Base-by-base conservation (phyloP, 2,113 vertebrate genomes). In the Passer montanus region DNA sequence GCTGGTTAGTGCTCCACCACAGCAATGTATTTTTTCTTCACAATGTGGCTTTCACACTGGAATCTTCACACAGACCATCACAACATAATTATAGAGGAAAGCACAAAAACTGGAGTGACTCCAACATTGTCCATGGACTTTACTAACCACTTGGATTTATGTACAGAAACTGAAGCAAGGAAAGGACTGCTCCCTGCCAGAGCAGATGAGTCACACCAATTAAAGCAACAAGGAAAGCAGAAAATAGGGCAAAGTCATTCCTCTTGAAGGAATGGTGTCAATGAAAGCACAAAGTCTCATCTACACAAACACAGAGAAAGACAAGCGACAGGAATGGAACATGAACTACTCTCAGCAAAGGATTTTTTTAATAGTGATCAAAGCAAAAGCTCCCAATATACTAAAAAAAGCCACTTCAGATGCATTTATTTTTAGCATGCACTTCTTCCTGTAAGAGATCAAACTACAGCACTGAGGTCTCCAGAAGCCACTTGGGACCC, bases 211-310 rank as follows among this genome's bases (percentile, higher is more conserved):
- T 76, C 70, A 63, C 0, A 0, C 17, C 78, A 79, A 63, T 79
- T 88, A 66, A 79, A 75, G 39, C 23, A 79, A n/a, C 33, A 50
- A 27, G 81, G 39, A 91, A 92, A 81, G 44, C 49, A 79, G 72
- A 80, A 94, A 92, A 91, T 21, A 85, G 85, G 94, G 52, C 92
- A 92, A 74, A 93, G 68, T 49, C 80, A 59, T 84, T 75, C 63
- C 73, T 70, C 30, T 23, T 89, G 93, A 89, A 91, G 87, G 84
- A 93, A 94, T 62, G 46, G 83, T 79, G 83, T 90, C 88, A 93
- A 59, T 68, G 78, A 87, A 81, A 55, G 72, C 68, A 80, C 58
- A 43, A 53, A 83, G 30, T 74, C 52, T 76, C 59, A 46, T 9
- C 93, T 75, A 79, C 43, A 86, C 53, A 87, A 80, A 47, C 46